Conservation (phyloP, 2,888 invertebrate species). For the Drosophila leonis region DNA sequence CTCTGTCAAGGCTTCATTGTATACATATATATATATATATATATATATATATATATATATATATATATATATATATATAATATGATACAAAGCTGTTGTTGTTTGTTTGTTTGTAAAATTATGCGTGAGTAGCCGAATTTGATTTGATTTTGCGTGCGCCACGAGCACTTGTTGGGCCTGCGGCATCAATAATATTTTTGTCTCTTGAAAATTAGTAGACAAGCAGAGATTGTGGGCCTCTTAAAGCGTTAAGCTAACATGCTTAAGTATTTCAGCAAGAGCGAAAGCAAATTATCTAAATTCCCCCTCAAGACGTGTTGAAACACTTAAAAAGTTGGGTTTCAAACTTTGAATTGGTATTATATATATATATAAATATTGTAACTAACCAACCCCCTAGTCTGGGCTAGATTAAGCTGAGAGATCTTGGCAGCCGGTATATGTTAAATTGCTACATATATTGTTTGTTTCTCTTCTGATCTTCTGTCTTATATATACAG, state of each 20-base stretch:
- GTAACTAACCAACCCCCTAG: background rate
- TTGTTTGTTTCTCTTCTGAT: background rate
- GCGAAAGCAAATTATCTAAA: conserved; percentile 5
- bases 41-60: conserved; percentile 3
- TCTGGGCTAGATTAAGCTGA: background rate
- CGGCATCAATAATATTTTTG: conserved; percentile 15
- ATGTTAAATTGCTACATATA: background rate
- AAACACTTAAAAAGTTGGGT: background rate
- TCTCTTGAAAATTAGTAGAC: conserved; percentile 17
- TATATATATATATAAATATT: background rate
- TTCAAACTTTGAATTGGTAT: background rate
- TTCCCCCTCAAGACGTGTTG: background rate
- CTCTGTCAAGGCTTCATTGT: conserved; percentile 1
- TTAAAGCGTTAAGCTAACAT: conserved; percentile 7
- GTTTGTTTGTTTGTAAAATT: conserved; percentile 43
- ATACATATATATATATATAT: background rate
- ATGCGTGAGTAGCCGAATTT: conserved; percentile 44
- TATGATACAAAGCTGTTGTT: conserved; percentile 12
- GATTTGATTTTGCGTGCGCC: conserved; percentile 36
- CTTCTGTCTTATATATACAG: background rate
- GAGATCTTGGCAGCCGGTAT: too few species aligned
- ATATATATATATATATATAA: conserved; percentile 1
- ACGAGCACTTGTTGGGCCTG: conserved; percentile 11
- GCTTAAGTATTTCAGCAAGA: conserved; percentile 15
- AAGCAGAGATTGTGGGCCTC: conserved; percentile 12